phyloP scores from a whole-genome alignment of 2,113 vertebrate species.

The Alosa alosa region DNA sequence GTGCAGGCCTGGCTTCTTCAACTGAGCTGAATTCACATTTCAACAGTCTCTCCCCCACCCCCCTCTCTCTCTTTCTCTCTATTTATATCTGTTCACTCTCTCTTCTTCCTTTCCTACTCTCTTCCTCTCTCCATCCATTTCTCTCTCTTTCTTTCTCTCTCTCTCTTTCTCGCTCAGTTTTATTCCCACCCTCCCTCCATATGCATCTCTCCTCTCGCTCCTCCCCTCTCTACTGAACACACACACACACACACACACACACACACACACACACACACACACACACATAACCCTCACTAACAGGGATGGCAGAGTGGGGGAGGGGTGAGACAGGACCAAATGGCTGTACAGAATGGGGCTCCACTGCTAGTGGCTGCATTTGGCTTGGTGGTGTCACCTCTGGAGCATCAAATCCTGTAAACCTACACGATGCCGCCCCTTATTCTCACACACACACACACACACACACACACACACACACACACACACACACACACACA shows the following conservation, averaged over 20 bases:
- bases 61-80: constrained; percentile 13
- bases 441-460: constrained; percentile 28
- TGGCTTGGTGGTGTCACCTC: not conserved
- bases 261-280: constrained; percentile 8
- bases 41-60: constrained; percentile 55
- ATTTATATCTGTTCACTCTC: not conserved
- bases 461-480: constrained; percentile 15
- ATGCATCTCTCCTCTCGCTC: constrained; percentile 15
- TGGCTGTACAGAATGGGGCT: not conserved
- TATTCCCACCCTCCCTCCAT: not conserved
- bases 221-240: constrained; percentile 9
- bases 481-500: not conserved
- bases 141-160: not conserved
- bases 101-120: not conserved
- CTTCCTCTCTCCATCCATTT: not conserved
- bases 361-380: not conserved
- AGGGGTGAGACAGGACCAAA: not conserved
- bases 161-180: constrained; percentile 19
- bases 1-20: constrained; percentile 69
- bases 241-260: constrained; percentile 4
- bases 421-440: constrained; percentile 43
- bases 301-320: not conserved
- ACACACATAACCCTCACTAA: not conserved
- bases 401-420: constrained; percentile 49
- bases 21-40: constrained; percentile 73